These are phyloP conservation scores for Caenorhabditis imperialis DNA, from an alignment of 2,888 invertebrate species.

Conservation along the genomic window DNA sequence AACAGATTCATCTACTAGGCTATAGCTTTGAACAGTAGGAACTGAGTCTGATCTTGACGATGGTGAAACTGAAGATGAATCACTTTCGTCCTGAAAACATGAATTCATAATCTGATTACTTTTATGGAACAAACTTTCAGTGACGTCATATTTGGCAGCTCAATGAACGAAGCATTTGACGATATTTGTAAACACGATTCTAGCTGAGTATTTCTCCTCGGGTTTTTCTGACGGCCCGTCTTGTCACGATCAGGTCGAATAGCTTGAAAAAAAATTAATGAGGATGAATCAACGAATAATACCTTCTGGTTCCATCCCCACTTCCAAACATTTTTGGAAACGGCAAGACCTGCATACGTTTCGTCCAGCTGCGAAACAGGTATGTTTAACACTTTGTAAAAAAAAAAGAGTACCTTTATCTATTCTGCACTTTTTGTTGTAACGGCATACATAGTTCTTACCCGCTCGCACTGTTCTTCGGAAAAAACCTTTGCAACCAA, in stretches of 20 bases:
- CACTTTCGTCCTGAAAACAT: slow-evolving; percentile 46
- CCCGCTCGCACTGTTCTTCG: slow-evolving; percentile 73
- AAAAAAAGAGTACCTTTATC: slow-evolving; percentile 68
- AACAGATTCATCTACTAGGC: slow-evolving; percentile 57
- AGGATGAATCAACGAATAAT: neutral
- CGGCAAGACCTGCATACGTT: slow-evolving; percentile 77
- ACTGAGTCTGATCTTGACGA: slow-evolving; percentile 51
- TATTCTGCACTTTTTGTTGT: slow-evolving; percentile 74
- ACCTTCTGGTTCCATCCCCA: slow-evolving; percentile 77
- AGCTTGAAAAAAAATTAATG: slow-evolving; percentile 55
- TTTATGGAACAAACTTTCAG: slow-evolving; percentile 8
- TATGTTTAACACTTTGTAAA: neutral
- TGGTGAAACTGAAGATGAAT: slow-evolving; percentile 43
- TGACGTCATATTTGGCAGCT: slow-evolving; percentile 45
- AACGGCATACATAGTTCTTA: slow-evolving; percentile 74
- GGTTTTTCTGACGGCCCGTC: slow-evolving; percentile 77
- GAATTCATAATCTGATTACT: neutral
- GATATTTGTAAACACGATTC: slow-evolving; percentile 39
- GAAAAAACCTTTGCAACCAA: slow-evolving; percentile 77
- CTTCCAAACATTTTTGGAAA: slow-evolving; percentile 76
- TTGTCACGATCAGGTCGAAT: slow-evolving; percentile 77
- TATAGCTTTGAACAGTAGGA: slow-evolving; percentile 35
- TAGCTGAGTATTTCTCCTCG: slow-evolving; percentile 58
- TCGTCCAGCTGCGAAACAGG: slow-evolving; percentile 69
- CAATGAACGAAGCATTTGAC: slow-evolving; percentile 49